Percentiles rank a stretch among this genome's conserved stretches.
Conservation (phyloP, 2,113 vertebrate genomes). For the Probosciger aterrimus region DNA sequence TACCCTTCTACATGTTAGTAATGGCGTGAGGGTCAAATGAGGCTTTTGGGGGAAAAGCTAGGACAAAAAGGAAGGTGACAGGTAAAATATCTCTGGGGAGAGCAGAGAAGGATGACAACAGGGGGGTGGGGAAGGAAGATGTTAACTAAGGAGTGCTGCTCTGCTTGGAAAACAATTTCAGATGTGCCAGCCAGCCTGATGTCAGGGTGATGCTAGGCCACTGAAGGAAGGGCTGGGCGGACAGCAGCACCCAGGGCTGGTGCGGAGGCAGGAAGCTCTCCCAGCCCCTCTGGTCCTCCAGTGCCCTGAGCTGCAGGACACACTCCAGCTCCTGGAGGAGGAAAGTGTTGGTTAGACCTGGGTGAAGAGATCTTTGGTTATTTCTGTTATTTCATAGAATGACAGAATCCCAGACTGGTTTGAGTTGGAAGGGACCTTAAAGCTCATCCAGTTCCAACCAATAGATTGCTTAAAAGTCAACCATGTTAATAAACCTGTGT, state of each 20-base stretch:
- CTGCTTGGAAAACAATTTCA: neutral
- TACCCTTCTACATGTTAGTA: neutral
- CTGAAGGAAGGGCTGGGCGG: neutral
- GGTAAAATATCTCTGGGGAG: neutral
- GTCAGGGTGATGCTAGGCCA: neutral
- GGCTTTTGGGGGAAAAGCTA: neutral
- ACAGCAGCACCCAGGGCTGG: neutral
- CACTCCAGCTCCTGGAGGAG: neutral
- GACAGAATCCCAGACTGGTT: neutral
- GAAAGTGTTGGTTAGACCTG: fast-evolving
- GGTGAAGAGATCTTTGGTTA: fast-evolving
- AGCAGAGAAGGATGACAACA: neutral
- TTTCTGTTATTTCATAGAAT: neutral
- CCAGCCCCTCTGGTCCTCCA: neutral
- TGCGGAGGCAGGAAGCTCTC: neutral
- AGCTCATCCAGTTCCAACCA: neutral
- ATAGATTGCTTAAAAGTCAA: too few species aligned
- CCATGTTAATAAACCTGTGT: too few species aligned
- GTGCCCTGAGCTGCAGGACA: neutral
- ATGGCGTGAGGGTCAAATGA: fast-evolving
- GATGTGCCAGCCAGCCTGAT: too few species aligned
- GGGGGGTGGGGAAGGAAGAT: neutral
- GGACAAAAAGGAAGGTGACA: neutral
- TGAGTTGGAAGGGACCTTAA: neutral
- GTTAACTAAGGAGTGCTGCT: neutral